These are phyloP conservation scores for Philopotamus ludificatus DNA, from an alignment of 1,140 invertebrate genomes.

Conservation along the genomic window DNA sequence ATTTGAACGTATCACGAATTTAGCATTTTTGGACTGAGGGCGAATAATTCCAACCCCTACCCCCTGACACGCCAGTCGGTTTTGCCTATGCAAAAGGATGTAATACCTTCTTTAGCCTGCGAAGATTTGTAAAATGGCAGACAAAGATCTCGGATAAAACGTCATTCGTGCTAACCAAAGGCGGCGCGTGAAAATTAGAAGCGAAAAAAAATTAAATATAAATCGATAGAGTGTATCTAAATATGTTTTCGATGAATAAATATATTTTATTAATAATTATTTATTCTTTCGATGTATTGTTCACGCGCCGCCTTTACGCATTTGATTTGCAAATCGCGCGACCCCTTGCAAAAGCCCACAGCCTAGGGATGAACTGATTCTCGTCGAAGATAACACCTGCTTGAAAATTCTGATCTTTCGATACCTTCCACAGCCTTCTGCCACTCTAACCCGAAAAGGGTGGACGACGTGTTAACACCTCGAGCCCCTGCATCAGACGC, in stretches of 20 bases:
- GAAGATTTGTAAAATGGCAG: conserved; percentile 32
- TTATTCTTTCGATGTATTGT: no score
- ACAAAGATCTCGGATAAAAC: conserved; percentile 32
- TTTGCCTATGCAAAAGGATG: conserved; percentile 27
- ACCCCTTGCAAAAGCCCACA: conserved; percentile 15
- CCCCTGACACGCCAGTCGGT: conserved; percentile 14
- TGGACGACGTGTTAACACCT: conserved; percentile 27
- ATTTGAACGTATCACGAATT: conserved; percentile 8
- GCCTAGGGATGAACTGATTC: conserved; percentile 38
- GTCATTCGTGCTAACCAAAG: conserved; percentile 7
- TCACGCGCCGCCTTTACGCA: neutral
- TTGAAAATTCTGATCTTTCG: conserved; percentile 35
- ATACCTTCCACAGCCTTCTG: conserved; percentile 33
- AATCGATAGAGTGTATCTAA: no score
- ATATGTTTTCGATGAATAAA: no score
- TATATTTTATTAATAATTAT: no score
- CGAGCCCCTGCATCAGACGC: neutral
- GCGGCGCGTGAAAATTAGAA: conserved; percentile 11
- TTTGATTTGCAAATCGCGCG: conserved; percentile 33
- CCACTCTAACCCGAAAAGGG: neutral
- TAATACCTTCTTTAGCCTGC: conserved; percentile 30
- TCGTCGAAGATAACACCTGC: conserved; percentile 37
- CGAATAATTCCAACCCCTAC: neutral
- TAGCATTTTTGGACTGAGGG: conserved; percentile 21
- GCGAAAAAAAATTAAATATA: neutral